phyloP scores from a whole-genome alignment of 23 tunicate species.

The Trididemnum clinides region DNA sequence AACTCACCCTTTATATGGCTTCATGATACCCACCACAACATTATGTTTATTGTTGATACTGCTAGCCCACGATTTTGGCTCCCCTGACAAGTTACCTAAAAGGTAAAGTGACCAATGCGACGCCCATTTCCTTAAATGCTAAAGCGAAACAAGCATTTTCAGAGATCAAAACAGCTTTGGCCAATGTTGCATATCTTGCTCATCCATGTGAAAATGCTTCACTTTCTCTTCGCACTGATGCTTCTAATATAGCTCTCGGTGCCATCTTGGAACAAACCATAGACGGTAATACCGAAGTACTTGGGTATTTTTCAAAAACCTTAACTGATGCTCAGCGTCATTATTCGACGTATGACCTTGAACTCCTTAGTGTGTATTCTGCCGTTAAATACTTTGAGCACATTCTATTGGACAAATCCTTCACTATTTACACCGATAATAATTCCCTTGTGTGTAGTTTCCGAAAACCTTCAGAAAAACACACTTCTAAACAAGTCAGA shows the following conservation, averaged over 20 bases:
- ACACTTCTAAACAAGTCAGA: conserved; percentile 4
- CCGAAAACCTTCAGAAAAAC: background rate
- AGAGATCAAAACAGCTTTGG: conserved; percentile 6
- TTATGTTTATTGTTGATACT: conserved; percentile 12
- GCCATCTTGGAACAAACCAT: conserved; percentile 37
- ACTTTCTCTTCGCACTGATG: conserved; percentile 18
- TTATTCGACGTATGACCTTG: conserved; percentile 39
- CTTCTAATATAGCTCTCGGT: conserved; percentile 23
- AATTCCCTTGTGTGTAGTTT: conserved; percentile 7
- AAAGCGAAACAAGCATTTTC: conserved; percentile 20
- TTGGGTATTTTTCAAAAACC: conserved; percentile 35
- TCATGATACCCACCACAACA: background rate
- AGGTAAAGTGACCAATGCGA: conserved; percentile 1
- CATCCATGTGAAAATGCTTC: conserved; percentile 4
- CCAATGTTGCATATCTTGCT: background rate
- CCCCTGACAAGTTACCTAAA: background rate
- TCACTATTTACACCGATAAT: conserved; percentile 30
- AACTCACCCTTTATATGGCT: background rate
- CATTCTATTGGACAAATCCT: conserved; percentile 1
- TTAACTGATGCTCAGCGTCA: conserved; percentile 2
- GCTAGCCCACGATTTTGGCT: conserved; percentile 15
- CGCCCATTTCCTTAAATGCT: background rate
- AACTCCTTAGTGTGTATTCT: conserved; percentile 14
- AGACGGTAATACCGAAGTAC: conserved; percentile 9
- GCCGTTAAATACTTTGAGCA: conserved; percentile 30